Percentiles rank a stretch among this genome's conserved stretches.
Conservation (phyloP, 1,140 invertebrate species). For the Trichonephila clavipes region DNA sequence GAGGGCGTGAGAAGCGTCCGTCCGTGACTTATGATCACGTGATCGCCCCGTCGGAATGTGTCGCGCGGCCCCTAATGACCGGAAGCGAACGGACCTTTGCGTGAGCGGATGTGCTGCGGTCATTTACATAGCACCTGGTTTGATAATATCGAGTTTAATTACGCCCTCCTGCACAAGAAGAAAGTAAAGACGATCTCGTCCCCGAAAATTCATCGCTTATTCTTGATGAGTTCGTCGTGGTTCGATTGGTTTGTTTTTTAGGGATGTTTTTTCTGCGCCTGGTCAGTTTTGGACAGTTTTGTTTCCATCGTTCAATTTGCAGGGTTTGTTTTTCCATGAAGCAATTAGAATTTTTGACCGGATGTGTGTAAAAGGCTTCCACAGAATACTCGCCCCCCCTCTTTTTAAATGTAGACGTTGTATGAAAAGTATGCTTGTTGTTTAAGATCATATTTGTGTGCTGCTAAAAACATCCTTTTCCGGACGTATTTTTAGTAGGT, state of each 20-base stretch:
- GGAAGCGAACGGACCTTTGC: constrained; percentile 44
- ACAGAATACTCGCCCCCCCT: too few species aligned
- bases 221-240: constrained; percentile 1
- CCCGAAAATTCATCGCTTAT: not conserved
- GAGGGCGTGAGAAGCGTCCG: constrained; percentile 53
- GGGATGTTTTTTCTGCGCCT: not conserved
- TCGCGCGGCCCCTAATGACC: constrained; percentile 35
- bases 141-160: constrained; percentile 61
- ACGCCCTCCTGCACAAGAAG: constrained; percentile 16
- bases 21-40: constrained; percentile 67
- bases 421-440: too few species aligned
- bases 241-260: not conserved
- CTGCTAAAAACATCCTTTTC: too few species aligned
- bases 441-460: too few species aligned
- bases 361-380: too few species aligned
- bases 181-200: constrained; percentile 38
- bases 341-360: too few species aligned
- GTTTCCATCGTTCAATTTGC: too few species aligned
- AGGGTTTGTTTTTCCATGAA: too few species aligned
- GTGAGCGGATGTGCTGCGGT: constrained; percentile 63
- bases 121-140: constrained; percentile 69
- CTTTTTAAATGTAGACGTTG: too few species aligned
- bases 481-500: too few species aligned
- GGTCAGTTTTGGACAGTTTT: not conserved
- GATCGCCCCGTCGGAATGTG: constrained; percentile 23